These are phyloP conservation scores for Chrysomela aeneicollis DNA, from an alignment of 2,888 invertebrate species.

Conservation along the genomic window DNA sequence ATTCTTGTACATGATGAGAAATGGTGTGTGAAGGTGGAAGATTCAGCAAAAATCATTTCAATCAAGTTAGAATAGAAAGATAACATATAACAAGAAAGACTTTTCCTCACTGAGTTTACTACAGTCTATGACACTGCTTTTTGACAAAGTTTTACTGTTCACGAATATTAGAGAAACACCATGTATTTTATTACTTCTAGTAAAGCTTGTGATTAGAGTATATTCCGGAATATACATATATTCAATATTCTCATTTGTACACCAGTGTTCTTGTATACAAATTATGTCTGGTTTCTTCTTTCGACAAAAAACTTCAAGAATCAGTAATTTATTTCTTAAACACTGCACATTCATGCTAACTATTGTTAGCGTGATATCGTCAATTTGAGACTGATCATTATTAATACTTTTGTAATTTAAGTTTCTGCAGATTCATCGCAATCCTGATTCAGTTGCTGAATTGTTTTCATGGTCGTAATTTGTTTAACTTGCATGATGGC, in stretches of 20 bases:
- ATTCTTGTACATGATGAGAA: no score
- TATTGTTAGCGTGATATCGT: neutral
- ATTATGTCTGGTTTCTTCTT: constrained; percentile 9
- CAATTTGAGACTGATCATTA: no score
- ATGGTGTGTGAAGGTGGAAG: no score
- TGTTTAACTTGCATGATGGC: neutral
- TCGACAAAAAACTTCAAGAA: constrained; percentile 13
- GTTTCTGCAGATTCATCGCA: neutral
- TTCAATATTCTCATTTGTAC: no score
- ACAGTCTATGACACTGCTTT: constrained; percentile 11
- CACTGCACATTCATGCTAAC: no score
- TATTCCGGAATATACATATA: neutral
- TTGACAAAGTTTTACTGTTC: constrained; percentile 2
- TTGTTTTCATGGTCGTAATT: neutral
- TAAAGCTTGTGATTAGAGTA: constrained; percentile 7
- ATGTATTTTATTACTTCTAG: constrained; percentile 12
- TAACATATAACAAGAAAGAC: no score
- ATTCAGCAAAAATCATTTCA: no score
- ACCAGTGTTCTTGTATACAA: no score
- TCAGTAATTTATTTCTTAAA: no score
- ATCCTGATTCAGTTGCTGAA: constrained; percentile 3
- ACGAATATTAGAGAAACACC: neutral
- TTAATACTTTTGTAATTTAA: no score
- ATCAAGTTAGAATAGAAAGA: no score
- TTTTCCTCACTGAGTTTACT: constrained; percentile 10